A percentile compares a stretch with the other conserved stretches of the same genome.
These are phyloP conservation scores for Archivesica marissinica DNA, from an alignment of 1,140 invertebrate species.

Conservation along the genomic window DNA sequence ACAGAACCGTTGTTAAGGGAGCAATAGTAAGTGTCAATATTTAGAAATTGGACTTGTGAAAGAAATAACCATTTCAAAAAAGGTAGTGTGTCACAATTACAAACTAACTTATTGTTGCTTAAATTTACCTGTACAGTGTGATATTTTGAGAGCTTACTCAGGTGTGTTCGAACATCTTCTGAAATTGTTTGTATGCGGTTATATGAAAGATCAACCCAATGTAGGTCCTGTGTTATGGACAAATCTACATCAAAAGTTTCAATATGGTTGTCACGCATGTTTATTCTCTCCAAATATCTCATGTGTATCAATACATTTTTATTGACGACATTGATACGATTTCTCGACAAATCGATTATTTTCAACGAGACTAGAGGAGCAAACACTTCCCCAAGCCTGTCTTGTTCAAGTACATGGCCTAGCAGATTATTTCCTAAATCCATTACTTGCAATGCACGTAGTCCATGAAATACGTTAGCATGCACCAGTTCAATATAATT, in stretches of 20 bases:
- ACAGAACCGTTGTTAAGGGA: not conserved
- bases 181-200: constrained; percentile 28
- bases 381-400: constrained; percentile 10
- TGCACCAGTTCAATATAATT: constrained; percentile 38
- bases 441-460: constrained; percentile 2
- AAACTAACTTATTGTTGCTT: constrained; percentile 24
- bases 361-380: not conserved
- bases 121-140: constrained; percentile 16
- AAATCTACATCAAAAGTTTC: constrained; percentile 23
- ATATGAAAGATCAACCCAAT: constrained; percentile 18
- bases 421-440: constrained; percentile 49
- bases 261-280: constrained; percentile 52
- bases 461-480: constrained; percentile 13
- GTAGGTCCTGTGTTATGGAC: not conserved
- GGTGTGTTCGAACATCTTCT: not conserved
- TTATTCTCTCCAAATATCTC: not conserved
- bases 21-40: constrained; percentile 32
- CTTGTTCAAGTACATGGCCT: not conserved
- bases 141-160: not conserved
- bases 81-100: constrained; percentile 40
- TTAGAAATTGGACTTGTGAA: constrained; percentile 2
- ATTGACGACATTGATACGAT: constrained; percentile 21
- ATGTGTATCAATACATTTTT: constrained; percentile 33
- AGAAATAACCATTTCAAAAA: constrained; percentile 50
- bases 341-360: constrained; percentile 22